A percentile compares a stretch with the other conserved stretches of the same genome.
phyloP scores from a whole-genome alignment of 2,888 invertebrate species.

The Corythucha ciliata region DNA sequence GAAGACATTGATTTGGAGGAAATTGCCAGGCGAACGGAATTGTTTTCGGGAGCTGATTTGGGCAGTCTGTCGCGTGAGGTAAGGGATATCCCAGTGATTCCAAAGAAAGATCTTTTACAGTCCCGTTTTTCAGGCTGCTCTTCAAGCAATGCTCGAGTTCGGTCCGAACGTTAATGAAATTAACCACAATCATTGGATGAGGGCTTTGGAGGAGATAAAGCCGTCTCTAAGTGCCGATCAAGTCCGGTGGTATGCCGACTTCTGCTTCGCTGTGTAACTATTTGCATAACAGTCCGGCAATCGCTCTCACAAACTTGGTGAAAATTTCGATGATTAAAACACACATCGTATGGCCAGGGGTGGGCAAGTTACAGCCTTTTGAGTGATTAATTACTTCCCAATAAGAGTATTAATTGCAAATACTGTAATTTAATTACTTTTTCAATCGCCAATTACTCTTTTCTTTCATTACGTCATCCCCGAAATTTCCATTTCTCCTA shows the following conservation, averaged over 20 bases:
- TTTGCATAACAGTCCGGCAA: too few species aligned
- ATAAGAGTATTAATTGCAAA: too few species aligned
- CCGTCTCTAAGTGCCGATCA: slow-evolving; percentile 43
- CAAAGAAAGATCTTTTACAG: not conserved
- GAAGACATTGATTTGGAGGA: slow-evolving; percentile 42
- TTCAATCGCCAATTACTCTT: too few species aligned
- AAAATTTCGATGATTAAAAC: too few species aligned
- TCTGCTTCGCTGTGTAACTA: slow-evolving; percentile 34
- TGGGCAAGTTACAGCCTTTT: too few species aligned
- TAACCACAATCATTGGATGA: slow-evolving; percentile 41
- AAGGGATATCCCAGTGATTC: slow-evolving; percentile 22
- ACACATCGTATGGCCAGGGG: too few species aligned
- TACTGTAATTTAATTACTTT: too few species aligned
- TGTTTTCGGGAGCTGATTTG: slow-evolving; percentile 54
- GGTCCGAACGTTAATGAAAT: slow-evolving; percentile 41
- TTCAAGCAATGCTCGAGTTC: slow-evolving; percentile 49
- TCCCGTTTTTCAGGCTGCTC: slow-evolving; percentile 45
- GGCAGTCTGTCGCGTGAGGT: slow-evolving; percentile 52
- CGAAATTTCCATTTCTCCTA: too few species aligned
- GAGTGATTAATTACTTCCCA: too few species aligned
- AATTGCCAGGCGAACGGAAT: slow-evolving; percentile 45
- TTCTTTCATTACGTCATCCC: too few species aligned
- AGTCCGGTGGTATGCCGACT: slow-evolving; percentile 42
- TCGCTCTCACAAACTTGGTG: too few species aligned
- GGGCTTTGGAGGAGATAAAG: slow-evolving; percentile 40